phyloP scores from a whole-genome alignment of 2,113 vertebrate species.

The Macaca mulatta region DNA sequence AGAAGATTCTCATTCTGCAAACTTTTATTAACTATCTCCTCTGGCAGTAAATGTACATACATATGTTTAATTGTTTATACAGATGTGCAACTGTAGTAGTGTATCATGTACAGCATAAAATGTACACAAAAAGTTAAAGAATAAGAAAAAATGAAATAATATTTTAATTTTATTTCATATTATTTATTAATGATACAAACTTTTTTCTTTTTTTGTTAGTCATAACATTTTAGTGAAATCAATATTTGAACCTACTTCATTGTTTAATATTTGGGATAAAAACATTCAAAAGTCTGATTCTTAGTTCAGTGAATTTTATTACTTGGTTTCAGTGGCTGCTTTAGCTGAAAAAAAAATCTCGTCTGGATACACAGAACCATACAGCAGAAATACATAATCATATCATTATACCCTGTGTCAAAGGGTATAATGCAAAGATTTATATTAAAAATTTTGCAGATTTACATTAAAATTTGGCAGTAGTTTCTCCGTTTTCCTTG shows the following conservation, averaged over 20 bases:
- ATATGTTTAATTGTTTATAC: not conserved
- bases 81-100: not conserved
- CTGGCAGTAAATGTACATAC: not conserved
- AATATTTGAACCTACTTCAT: not conserved
- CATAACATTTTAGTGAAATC: not conserved
- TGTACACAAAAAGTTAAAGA: not conserved
- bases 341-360: not conserved
- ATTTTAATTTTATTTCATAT: slow-evolving; percentile 21
- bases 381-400: not conserved
- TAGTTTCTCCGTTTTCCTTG: slow-evolving; percentile 1
- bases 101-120: not conserved
- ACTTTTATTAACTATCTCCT: not conserved
- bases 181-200: not conserved
- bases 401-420: not conserved
- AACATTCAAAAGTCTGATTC: slow-evolving; percentile 7
- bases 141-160: not conserved
- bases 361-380: not conserved
- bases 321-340: not conserved
- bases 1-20: slow-evolving; percentile 8
- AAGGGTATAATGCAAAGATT: no score
- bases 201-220: not conserved
- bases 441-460: not conserved
- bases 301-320: slow-evolving; percentile 18
- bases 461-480: not conserved
- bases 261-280: slow-evolving; percentile 26